Percentiles rank a stretch among this genome's conserved stretches.
Evolutionary conservation across 35 echinoderm and acorn worm species (phyloP).

Genomic region (Ptychodera flava): DNA sequence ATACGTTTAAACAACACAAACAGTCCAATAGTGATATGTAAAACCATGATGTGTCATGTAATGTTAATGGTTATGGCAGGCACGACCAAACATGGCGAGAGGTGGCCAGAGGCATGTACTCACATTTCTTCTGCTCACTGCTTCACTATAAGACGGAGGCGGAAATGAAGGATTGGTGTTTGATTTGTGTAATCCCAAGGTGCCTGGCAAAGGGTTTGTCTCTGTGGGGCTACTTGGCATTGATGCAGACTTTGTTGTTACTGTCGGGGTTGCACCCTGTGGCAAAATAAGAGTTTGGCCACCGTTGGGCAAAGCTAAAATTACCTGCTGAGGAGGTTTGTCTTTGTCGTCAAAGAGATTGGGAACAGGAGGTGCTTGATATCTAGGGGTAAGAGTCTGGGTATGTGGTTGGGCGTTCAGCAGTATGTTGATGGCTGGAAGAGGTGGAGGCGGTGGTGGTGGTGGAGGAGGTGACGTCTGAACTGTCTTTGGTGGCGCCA

Average conservation of each 20-base stretch:
- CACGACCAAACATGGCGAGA: too few species aligned
- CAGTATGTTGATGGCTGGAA: slow-evolving; percentile 3
- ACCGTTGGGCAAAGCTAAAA: background rate
- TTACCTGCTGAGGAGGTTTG: background rate
- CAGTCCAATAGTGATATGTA: too few species aligned
- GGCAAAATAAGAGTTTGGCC: background rate
- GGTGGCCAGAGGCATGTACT: too few species aligned
- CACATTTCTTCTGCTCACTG: background rate
- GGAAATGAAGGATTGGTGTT: background rate
- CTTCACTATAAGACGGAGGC: background rate
- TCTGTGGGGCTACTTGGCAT: background rate
- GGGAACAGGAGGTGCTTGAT: background rate
- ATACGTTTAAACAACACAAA: too few species aligned
- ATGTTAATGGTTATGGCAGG: too few species aligned
- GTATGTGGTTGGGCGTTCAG: background rate
- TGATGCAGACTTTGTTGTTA: background rate
- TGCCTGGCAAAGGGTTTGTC: background rate
- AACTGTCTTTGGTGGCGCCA: background rate
- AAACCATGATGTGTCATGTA: too few species aligned
- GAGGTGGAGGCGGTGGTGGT: background rate
- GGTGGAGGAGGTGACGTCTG: slow-evolving; percentile 15
- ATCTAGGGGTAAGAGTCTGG: background rate
- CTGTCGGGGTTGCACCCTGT: background rate
- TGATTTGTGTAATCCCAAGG: background rate
- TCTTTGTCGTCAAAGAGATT: background rate